A percentile compares a stretch with the other conserved stretches of the same genome.
phyloP scores from a whole-genome alignment of 2,797 vertebrate genomes.

The Fistularia commersonii region DNA sequence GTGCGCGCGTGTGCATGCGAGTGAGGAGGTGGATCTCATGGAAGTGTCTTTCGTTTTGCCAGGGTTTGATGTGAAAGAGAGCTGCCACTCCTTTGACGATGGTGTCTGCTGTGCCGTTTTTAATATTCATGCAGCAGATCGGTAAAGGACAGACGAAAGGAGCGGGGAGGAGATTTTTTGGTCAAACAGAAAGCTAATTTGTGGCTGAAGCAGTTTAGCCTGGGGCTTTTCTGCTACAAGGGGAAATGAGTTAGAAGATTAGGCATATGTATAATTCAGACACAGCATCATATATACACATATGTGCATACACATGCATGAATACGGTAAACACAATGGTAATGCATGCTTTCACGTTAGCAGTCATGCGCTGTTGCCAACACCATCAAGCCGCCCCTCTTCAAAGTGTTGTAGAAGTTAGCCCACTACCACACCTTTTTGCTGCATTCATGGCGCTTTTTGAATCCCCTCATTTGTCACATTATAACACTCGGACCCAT shows the following conservation, averaged over 20 bases:
- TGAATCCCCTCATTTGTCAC: neutral
- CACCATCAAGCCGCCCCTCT: conserved; percentile 33
- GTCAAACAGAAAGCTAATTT: conserved; percentile 79
- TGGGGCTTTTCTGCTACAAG: conserved; percentile 66
- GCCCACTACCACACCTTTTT: conserved; percentile 27
- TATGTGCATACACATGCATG: conserved; percentile 9
- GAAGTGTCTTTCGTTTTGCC: conserved; percentile 53
- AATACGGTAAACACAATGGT: conserved; percentile 14
- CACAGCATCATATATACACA: conserved; percentile 25
- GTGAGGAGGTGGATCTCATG: conserved; percentile 32
- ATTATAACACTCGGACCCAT: conserved; percentile 1
- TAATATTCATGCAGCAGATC: conserved; percentile 72
- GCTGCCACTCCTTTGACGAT: conserved; percentile 62
- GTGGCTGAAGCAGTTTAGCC: conserved; percentile 68
- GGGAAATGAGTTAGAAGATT: conserved; percentile 75
- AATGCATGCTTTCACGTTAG: conserved; percentile 24
- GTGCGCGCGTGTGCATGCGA: no score
- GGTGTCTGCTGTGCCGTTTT: conserved; percentile 61
- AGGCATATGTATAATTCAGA: conserved; percentile 74
- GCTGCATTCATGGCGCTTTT: no score
- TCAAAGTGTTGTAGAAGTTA: conserved; percentile 21
- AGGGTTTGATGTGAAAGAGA: conserved; percentile 64
- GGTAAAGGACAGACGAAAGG: conserved; percentile 48
- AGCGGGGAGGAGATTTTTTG: conserved; percentile 63
- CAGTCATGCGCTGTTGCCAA: conserved; percentile 22